These are phyloP conservation scores for Patella ulyssiponensis DNA, from an alignment of 2,888 invertebrate genomes.

Conservation along the genomic window DNA sequence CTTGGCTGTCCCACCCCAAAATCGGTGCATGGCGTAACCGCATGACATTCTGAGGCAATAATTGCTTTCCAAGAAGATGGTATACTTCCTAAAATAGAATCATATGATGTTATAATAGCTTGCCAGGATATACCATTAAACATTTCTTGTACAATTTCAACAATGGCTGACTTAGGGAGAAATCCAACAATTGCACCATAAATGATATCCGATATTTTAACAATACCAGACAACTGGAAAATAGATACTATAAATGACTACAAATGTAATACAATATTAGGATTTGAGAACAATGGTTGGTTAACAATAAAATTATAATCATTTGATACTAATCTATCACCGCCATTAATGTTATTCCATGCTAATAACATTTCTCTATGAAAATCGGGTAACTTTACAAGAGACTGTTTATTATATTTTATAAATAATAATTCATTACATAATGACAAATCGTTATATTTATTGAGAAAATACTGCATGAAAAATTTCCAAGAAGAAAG, in stretches of 20 bases:
- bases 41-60: background rate
- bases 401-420: background rate
- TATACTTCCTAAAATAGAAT: background rate
- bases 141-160: slow-evolving; percentile 4
- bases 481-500: background rate
- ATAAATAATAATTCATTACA: background rate
- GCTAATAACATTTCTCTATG: background rate
- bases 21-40: background rate
- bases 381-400: background rate
- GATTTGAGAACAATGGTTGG: background rate
- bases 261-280: background rate
- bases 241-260: background rate
- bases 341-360: background rate
- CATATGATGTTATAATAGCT: background rate
- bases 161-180: background rate
- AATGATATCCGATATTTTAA: background rate
- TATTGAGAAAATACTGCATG: background rate
- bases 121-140: background rate
- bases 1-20: background rate
- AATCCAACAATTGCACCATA: background rate
- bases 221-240: background rate
- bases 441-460: background rate
- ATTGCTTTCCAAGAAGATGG: background rate
- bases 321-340: background rate
- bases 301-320: background rate